phyloP scores from a whole-genome alignment of 2,113 vertebrate genomes.

The Monopterus albus region DNA sequence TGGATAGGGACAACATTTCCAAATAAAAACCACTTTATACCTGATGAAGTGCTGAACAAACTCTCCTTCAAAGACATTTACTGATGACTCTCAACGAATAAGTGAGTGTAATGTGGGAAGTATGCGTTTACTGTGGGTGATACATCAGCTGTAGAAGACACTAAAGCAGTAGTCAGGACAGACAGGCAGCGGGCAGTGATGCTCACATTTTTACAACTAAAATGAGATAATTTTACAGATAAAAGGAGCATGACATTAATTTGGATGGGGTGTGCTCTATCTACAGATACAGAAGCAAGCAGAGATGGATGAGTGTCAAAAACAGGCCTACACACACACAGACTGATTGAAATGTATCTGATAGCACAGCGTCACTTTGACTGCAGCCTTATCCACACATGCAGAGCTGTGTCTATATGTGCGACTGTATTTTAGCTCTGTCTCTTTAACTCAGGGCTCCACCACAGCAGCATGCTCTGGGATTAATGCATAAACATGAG shows the following conservation, averaged over 20 bases:
- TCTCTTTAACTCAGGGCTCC: slow-evolving; percentile 83
- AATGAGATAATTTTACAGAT: slow-evolving; percentile 19
- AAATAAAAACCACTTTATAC: slow-evolving; percentile 85
- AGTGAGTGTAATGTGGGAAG: slow-evolving; percentile 66
- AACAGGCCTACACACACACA: slow-evolving; percentile 19
- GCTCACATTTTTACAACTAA: slow-evolving; percentile 8
- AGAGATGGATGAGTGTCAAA: not conserved
- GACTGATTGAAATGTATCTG: slow-evolving; percentile 58
- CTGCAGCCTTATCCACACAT: slow-evolving; percentile 65
- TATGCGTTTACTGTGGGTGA: slow-evolving; percentile 27
- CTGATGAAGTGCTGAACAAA: slow-evolving; percentile 85
- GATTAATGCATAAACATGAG: slow-evolving; percentile 88
- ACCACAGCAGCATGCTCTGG: slow-evolving; percentile 75
- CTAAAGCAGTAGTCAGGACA: slow-evolving; percentile 17
- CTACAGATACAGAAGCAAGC: not conserved
- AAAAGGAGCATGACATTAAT: slow-evolving; percentile 5
- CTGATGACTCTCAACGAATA: slow-evolving; percentile 71
- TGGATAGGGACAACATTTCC: slow-evolving; percentile 85
- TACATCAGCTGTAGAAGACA: slow-evolving; percentile 47
- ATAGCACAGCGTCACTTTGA: slow-evolving; percentile 37
- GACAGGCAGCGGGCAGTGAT: slow-evolving; percentile 2
- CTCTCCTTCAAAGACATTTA: slow-evolving; percentile 82
- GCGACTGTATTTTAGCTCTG: slow-evolving; percentile 74
- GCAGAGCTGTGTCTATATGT: slow-evolving; percentile 69
- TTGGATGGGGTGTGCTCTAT: slow-evolving; percentile 8